Evolutionary conservation across 2,113 vertebrate genomes (phyloP).

Genomic region (Rhinolophus ferrumequinum): DNA sequence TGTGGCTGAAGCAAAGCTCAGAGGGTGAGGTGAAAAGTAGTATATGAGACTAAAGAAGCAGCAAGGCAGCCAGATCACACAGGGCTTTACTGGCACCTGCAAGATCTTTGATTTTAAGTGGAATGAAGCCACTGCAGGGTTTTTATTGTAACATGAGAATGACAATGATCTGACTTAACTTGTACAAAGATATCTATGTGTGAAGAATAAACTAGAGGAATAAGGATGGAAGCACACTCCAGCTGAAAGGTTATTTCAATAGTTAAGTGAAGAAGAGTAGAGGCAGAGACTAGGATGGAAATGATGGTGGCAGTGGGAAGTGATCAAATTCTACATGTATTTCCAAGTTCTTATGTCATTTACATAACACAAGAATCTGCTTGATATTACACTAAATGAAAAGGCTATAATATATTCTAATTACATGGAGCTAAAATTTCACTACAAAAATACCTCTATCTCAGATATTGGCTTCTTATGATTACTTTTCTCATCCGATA

Average conservation of each 20-base stretch:
- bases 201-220: neutral
- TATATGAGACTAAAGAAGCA: neutral
- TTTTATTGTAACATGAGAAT: neutral
- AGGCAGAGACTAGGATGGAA: neutral
- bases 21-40: neutral
- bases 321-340: neutral
- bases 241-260: neutral
- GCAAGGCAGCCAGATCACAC: too few species aligned
- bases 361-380: neutral
- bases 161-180: neutral
- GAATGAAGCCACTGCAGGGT: neutral
- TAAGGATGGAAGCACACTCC: neutral
- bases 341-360: neutral
- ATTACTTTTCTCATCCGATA: constrained; percentile 86
- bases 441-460: constrained; percentile 79
- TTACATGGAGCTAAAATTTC: neutral
- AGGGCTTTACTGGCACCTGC: neutral
- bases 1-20: neutral
- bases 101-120: neutral
- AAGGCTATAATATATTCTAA: neutral
- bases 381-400: neutral
- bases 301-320: neutral
- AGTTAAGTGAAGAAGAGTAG: neutral
- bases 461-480: constrained; percentile 66
- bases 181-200: neutral